Conservation (phyloP, 2,888 invertebrate species). For the Sipunculus nudus region DNA sequence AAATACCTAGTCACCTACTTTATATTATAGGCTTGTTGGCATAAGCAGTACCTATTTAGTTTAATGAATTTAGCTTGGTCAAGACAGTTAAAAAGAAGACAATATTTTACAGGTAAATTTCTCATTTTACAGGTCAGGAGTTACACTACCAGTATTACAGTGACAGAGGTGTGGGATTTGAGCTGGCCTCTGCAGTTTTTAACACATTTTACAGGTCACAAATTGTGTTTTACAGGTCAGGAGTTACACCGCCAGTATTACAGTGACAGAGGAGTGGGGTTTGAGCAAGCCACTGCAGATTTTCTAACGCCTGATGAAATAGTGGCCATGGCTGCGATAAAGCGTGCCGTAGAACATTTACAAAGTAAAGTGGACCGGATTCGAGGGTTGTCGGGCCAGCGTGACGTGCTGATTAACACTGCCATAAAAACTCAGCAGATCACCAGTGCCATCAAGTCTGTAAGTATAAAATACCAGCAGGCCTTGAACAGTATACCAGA, state of each 20-base stretch:
- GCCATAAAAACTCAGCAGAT: slow-evolving; percentile 50
- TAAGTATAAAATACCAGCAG: no score
- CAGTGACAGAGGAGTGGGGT: no score
- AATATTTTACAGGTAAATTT: no score
- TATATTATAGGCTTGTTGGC: no score
- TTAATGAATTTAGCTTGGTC: no score
- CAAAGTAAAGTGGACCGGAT: slow-evolving; percentile 57
- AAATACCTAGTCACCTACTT: no score
- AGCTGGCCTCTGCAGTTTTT: not conserved
- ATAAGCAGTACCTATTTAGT: no score
- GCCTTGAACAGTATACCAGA: no score
- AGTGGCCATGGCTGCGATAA: no score
- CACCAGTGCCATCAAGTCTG: slow-evolving; percentile 50
- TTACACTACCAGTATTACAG: slow-evolving; percentile 45
- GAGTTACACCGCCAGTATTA: no score
- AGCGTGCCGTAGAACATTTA: slow-evolving; percentile 53
- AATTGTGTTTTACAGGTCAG: not conserved
- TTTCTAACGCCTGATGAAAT: no score
- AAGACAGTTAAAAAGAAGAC: no score
- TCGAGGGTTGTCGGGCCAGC: slow-evolving; percentile 48
- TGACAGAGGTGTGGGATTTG: slow-evolving; percentile 39
- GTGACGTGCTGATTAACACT: slow-evolving; percentile 43
- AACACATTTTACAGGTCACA: not conserved
- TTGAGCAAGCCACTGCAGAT: not conserved
- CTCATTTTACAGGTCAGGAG: slow-evolving; percentile 45